phyloP scores from a whole-genome alignment of 1,140 invertebrate species.

The Trichomalopsis sarcophagae region DNA sequence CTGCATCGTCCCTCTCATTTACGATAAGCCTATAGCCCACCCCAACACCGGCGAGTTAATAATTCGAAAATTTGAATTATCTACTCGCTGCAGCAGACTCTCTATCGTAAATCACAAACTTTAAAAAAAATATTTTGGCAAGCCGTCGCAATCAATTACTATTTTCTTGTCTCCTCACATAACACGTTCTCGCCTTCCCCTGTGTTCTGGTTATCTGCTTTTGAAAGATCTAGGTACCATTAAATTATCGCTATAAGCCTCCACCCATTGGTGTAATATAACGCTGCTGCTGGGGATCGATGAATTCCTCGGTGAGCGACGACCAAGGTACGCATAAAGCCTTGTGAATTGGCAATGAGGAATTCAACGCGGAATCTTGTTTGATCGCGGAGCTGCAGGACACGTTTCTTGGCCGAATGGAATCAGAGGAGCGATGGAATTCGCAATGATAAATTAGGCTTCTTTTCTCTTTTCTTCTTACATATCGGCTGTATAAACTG shows the following conservation, averaged over 20 bases:
- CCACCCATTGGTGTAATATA: neutral
- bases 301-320: constrained; percentile 32
- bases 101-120: neutral
- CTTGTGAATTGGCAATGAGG: constrained; percentile 37
- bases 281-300: constrained; percentile 9
- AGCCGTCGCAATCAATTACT: constrained; percentile 18
- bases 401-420: constrained; percentile 5
- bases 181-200: no score
- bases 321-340: constrained; percentile 13
- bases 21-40: neutral
- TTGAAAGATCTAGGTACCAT: constrained; percentile 35
- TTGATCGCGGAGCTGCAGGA: constrained; percentile 11
- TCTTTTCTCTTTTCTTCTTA: neutral
- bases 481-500: no score
- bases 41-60: no score
- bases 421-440: neutral
- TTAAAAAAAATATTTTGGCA: constrained; percentile 7
- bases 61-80: constrained; percentile 12
- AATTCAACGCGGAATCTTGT: constrained; percentile 29
- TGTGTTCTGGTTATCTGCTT: constrained; percentile 24
- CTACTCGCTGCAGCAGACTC: neutral
- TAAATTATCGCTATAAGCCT: constrained; percentile 29
- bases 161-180: neutral
- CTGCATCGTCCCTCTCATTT: neutral
- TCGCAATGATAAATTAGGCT: constrained; percentile 1